A percentile compares a stretch with the other conserved stretches of the same genome.
Conservation (phyloP, 2,113 vertebrate species). For the Cyanoramphus novaezelandiae region DNA sequence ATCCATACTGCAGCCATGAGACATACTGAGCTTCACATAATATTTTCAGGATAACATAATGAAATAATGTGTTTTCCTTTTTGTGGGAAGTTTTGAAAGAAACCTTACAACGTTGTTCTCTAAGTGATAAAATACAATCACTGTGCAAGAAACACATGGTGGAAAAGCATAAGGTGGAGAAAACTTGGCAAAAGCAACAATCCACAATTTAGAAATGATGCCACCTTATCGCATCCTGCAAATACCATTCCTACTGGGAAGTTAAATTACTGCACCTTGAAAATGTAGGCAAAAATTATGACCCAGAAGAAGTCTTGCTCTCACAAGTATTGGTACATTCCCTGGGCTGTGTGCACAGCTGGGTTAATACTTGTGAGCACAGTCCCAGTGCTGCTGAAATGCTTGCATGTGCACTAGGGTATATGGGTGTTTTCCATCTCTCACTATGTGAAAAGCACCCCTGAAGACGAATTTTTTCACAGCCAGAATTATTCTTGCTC, state of each 20-base stretch:
- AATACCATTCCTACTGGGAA: not conserved
- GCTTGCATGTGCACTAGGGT: not conserved
- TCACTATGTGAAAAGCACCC: not conserved
- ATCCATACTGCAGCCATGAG: conserved; percentile 31
- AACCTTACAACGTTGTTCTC: not conserved
- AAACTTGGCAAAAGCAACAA: conserved; percentile 27
- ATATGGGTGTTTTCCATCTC: rapidly evolving
- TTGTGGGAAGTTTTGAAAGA: conserved; percentile 10
- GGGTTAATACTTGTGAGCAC: not conserved
- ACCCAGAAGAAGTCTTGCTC: not conserved
- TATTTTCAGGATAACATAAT: conserved; percentile 51
- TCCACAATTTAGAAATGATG: conserved; percentile 1
- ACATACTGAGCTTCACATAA: not conserved
- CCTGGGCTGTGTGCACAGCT: not conserved
- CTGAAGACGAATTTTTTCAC: not conserved
- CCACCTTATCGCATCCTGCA: not conserved
- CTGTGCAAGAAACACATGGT: not conserved
- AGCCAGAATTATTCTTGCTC: not conserved
- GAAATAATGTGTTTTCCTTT: conserved; percentile 49
- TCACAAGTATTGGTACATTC: not conserved
- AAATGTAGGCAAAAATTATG: not conserved
- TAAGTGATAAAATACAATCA: not conserved
- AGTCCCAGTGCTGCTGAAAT: not conserved
- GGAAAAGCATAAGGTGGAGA: not conserved
- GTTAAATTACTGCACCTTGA: not conserved